These are phyloP conservation scores for Erebia palarica DNA, from an alignment of 2,888 invertebrate species.

Conservation along the genomic window DNA sequence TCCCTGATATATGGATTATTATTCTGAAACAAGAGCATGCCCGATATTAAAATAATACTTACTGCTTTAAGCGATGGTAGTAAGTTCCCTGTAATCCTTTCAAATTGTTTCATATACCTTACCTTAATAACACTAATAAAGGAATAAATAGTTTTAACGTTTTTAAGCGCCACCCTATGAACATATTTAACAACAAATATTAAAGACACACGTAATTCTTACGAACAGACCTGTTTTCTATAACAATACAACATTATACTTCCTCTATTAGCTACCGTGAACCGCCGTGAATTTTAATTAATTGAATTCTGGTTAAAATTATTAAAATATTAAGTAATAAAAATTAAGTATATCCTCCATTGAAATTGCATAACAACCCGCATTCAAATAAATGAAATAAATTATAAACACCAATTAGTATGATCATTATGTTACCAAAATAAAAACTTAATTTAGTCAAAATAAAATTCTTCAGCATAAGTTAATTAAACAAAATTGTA, in stretches of 20 bases:
- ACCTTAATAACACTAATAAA: neutral
- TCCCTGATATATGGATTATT: too few relatives aligned
- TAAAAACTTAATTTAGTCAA: too few relatives aligned
- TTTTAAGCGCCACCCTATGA: neutral
- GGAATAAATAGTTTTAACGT: neutral
- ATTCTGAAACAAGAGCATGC: too few relatives aligned
- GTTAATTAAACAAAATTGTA: too few relatives aligned
- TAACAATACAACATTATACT: slow-evolving; percentile 31
- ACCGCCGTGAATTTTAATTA: slow-evolving; percentile 27
- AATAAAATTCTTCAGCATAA: too few relatives aligned
- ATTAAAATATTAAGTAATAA: neutral
- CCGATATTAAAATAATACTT: too few relatives aligned
- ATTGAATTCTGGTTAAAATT: neutral
- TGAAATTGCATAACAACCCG: neutral
- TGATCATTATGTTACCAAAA: too few relatives aligned
- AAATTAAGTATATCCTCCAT: slow-evolving; percentile 1
- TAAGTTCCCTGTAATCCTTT: too few relatives aligned
- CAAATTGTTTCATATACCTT: neutral
- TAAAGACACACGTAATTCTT: neutral
- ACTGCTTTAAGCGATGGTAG: too few relatives aligned
- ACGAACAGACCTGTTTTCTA: slow-evolving; percentile 3
- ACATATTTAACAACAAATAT: slow-evolving; percentile 1
- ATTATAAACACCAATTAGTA: neutral
- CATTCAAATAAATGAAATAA: neutral
- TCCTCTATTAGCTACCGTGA: slow-evolving; percentile 23